phyloP scores from a whole-genome alignment of 2,113 vertebrate genomes.

The Aptenodytes patagonicus region DNA sequence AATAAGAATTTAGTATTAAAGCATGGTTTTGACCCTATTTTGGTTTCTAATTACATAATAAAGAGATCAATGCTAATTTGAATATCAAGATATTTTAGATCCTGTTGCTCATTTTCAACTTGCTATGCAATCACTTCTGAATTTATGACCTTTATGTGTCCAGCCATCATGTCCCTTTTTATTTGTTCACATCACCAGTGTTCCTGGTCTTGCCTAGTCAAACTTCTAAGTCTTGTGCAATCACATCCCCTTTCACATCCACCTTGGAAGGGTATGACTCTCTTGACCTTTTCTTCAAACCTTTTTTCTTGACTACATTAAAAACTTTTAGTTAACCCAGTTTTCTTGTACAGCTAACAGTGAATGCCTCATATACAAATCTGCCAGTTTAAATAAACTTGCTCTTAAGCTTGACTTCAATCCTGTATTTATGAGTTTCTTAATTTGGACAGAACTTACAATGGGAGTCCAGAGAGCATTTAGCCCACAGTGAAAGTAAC shows the following conservation, averaged over 20 bases:
- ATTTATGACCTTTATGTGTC: not conserved
- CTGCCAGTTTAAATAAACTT: not conserved
- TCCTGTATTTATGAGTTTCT: not conserved
- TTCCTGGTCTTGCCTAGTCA: not conserved
- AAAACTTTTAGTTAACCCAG: not conserved
- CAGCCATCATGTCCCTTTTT: not conserved
- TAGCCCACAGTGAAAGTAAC: not conserved
- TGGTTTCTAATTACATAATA: not conserved
- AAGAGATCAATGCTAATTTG: not conserved
- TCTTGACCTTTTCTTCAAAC: not conserved
- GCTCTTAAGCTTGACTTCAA: not conserved
- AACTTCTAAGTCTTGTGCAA: not conserved
- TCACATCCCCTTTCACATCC: not conserved
- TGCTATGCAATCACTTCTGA: not conserved
- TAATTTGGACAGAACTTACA: not conserved
- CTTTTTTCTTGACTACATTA: not conserved
- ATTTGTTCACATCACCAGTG: not conserved
- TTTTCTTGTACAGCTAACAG: not conserved
- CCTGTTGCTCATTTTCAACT: not conserved
- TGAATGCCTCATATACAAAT: not conserved
- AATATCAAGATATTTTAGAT: not conserved
- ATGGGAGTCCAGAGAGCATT: not conserved
- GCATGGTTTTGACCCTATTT: not conserved
- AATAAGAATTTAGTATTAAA: not conserved
- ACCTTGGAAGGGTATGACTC: not conserved